Evolutionary conservation across 1,140 invertebrate genomes (phyloP).

Genomic region (Drosophila asahinai): DNA sequence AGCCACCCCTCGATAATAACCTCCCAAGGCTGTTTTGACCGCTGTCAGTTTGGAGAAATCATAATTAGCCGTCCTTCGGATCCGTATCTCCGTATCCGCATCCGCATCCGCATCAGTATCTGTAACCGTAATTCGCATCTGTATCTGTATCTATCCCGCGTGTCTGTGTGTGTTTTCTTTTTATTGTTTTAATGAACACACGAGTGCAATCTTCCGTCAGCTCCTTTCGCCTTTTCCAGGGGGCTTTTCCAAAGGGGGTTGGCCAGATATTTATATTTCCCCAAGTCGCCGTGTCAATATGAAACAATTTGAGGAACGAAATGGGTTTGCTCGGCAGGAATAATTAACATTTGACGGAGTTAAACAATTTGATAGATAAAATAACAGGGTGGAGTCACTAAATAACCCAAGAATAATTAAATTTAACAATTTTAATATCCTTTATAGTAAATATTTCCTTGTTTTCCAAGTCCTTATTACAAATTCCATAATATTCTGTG

Average conservation of each 20-base stretch:
- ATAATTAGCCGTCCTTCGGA: constrained; percentile 73
- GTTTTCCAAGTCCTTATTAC: too few relatives aligned
- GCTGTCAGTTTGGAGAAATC: constrained; percentile 73
- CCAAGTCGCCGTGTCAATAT: constrained; percentile 44
- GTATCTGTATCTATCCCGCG: constrained; percentile 7
- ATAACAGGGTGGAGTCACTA: background rate
- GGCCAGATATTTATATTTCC: constrained; percentile 11
- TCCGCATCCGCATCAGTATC: constrained; percentile 6
- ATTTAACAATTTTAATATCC: too few relatives aligned
- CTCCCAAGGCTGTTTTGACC: constrained; percentile 65
- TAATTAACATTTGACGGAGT: background rate
- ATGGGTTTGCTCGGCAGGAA: background rate
- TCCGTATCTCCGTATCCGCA: constrained; percentile 6
- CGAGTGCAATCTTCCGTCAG: constrained; percentile 58
- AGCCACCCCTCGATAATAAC: constrained; percentile 55
- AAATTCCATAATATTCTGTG: too few relatives aligned
- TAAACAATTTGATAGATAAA: background rate
- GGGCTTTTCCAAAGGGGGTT: constrained; percentile 1
- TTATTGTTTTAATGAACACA: constrained; percentile 83
- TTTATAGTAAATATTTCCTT: too few relatives aligned
- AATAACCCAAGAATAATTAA: background rate
- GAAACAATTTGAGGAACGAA: constrained; percentile 38
- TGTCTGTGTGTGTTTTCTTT: constrained; percentile 55
- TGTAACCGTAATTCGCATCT: constrained; percentile 2
- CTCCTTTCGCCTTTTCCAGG: background rate